These are phyloP conservation scores for Astreopora myriophthalma DNA, from an alignment of 64 coral and sea anemone species.

Conservation along the genomic window DNA sequence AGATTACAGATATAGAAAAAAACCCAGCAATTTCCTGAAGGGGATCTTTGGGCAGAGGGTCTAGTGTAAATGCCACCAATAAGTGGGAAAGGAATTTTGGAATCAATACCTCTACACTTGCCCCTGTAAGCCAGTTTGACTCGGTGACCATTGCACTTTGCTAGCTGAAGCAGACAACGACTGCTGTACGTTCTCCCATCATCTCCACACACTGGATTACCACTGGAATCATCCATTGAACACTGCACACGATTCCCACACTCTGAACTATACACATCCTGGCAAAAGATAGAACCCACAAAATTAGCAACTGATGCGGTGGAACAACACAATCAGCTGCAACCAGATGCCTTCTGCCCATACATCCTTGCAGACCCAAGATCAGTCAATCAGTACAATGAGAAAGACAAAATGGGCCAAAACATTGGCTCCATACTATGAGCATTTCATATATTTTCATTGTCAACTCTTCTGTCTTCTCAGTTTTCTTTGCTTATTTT, in stretches of 20 bases:
- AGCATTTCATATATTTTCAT: neutral
- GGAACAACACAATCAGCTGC: no score
- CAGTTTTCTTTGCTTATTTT: neutral
- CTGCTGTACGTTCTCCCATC: slow-evolving; percentile 58
- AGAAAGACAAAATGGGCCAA: neutral
- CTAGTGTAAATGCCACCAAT: no score
- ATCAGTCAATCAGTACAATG: neutral
- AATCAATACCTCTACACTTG: slow-evolving; percentile 39
- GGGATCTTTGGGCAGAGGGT: no score
- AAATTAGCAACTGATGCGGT: no score
- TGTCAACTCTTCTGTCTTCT: neutral
- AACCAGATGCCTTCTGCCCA: no score
- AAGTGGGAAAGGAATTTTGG: neutral
- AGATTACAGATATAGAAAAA: no score
- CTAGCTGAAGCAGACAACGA: slow-evolving; percentile 53
- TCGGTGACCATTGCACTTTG: slow-evolving; percentile 37
- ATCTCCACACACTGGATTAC: slow-evolving; percentile 56
- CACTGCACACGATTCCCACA: neutral
- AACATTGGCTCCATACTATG: neutral
- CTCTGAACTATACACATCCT: neutral
- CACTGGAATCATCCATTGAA: neutral
- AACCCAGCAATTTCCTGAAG: no score
- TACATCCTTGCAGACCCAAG: neutral
- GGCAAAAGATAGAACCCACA: neutral
- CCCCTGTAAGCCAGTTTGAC: slow-evolving; percentile 45